Conservation (phyloP, 2,797 vertebrate species). For the Carapus acus region DNA sequence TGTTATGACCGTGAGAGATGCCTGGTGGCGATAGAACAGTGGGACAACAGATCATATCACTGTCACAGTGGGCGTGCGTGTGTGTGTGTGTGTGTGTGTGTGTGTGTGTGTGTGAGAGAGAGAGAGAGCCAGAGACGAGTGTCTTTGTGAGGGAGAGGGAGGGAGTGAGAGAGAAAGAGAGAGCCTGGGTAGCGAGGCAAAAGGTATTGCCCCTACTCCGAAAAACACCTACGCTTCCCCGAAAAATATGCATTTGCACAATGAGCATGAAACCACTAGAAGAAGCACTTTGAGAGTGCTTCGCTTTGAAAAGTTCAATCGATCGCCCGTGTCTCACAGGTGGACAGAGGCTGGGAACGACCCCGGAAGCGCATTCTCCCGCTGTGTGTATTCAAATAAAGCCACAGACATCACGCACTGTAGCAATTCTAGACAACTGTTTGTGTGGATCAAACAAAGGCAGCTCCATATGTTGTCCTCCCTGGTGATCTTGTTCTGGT, state of each 20-base stretch:
- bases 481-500: background rate
- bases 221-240: constrained; percentile 59
- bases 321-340: constrained; percentile 8
- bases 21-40: constrained; percentile 21
- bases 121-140: too few species aligned
- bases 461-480: background rate
- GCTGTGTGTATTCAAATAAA: constrained; percentile 2
- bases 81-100: background rate
- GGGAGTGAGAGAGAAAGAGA: too few species aligned
- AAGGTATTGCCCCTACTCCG: constrained; percentile 56
- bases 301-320: constrained; percentile 48
- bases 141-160: too few species aligned
- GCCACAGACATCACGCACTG: constrained; percentile 3
- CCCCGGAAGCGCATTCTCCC: constrained; percentile 6
- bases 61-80: constrained; percentile 4
- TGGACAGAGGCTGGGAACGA: constrained; percentile 6
- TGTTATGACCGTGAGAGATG: constrained; percentile 5
- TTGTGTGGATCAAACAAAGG: background rate
- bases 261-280: constrained; percentile 58
- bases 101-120: too few species aligned
- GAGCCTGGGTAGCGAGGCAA: constrained; percentile 35
- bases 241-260: constrained; percentile 56
- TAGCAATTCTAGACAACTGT: constrained; percentile 20
- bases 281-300: constrained; percentile 11
- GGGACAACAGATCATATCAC: constrained; percentile 15